phyloP scores from a whole-genome alignment of 2,797 vertebrate species.

The Margarornis squamiger region DNA sequence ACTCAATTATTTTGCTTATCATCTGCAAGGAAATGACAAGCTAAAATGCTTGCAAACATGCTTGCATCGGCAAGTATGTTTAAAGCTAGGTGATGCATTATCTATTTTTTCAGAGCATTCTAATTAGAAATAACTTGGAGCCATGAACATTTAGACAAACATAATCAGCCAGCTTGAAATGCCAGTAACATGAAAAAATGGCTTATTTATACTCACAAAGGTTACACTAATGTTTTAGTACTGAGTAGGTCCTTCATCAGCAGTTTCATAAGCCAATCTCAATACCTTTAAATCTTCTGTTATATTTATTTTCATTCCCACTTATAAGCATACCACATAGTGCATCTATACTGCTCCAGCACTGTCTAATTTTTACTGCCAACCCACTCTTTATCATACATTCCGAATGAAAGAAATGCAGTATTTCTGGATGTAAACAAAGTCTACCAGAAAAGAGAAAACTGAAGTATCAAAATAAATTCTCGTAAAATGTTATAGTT shows the following conservation, averaged over 20 bases:
- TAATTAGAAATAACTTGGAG: slow-evolving; percentile 13
- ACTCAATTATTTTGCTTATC: slow-evolving; percentile 18
- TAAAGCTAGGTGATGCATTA: not conserved
- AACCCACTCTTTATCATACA: not conserved
- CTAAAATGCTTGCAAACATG: not conserved
- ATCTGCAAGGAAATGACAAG: slow-evolving; percentile 1
- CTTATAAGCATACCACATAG: not conserved
- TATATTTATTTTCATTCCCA: not conserved
- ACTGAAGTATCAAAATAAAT: not conserved
- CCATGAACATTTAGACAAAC: not conserved
- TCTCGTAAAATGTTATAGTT: not conserved
- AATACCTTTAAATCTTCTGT: not conserved
- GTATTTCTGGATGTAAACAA: not conserved
- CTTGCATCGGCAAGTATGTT: not conserved
- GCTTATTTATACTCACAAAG: not conserved
- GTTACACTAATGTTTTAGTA: not conserved
- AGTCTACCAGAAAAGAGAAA: not conserved
- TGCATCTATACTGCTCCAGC: not conserved
- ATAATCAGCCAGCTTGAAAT: not conserved
- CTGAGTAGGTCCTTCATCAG: not conserved
- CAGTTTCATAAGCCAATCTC: not conserved
- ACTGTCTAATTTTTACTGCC: not conserved
- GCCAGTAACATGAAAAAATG: not conserved
- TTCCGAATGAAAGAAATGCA: not conserved
- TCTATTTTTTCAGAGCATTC: not conserved